A percentile compares a stretch with the other conserved stretches of the same genome.
These are phyloP conservation scores for Torymus auratus DNA, from an alignment of 2,888 invertebrate genomes.

Conservation along the genomic window DNA sequence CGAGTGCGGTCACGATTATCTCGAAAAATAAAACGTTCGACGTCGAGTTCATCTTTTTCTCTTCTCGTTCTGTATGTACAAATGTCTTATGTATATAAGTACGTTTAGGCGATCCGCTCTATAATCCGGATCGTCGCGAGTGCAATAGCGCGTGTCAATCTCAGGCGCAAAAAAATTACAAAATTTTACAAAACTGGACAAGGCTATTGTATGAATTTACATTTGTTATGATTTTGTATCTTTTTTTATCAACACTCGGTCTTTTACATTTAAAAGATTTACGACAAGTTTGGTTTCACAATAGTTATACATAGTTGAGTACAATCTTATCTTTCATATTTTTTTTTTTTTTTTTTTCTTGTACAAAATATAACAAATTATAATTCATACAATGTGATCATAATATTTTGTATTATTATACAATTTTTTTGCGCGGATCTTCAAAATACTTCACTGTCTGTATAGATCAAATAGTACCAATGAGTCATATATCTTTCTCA, in stretches of 20 bases:
- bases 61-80: constrained; percentile 43
- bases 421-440: background rate
- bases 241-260: background rate
- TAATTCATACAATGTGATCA: constrained; percentile 21
- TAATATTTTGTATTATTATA: constrained; percentile 28
- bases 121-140: background rate
- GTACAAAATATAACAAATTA: background rate
- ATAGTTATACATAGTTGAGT: background rate
- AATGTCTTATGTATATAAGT: constrained; percentile 20
- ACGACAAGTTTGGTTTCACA: background rate
- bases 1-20: constrained; percentile 11
- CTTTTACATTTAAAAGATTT: background rate
- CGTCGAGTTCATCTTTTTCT: constrained; percentile 15
- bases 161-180: background rate
- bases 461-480: constrained; percentile 8
- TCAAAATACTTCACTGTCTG: background rate
- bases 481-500: background rate
- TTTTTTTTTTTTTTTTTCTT: no score
- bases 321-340: background rate
- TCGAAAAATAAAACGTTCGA: constrained; percentile 38
- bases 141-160: background rate
- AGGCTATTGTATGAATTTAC: constrained; percentile 19
- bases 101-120: constrained; percentile 18
- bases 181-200: constrained; percentile 22
- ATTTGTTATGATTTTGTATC: background rate